Conservation (phyloP, 2,888 invertebrate genomes). For the Leucoma salicis region DNA sequence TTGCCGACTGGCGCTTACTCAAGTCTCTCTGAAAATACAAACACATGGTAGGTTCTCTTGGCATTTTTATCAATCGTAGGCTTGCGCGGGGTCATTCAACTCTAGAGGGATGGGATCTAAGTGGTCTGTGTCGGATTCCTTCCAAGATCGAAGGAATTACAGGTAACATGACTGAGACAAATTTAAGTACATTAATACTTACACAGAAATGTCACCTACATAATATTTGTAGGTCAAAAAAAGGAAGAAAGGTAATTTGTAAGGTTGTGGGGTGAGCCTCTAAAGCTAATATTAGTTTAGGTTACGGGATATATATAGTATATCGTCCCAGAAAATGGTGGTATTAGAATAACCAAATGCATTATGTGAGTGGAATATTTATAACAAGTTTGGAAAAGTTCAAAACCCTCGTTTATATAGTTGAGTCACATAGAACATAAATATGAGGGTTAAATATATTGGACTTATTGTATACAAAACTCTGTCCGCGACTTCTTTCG, state of each 20-base stretch:
- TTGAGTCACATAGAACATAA: not conserved
- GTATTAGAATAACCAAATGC: not conserved
- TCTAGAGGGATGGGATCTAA: conserved; percentile 56
- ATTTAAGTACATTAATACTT: conserved; percentile 13
- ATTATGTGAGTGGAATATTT: not conserved
- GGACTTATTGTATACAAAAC: no score
- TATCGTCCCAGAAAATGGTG: not conserved
- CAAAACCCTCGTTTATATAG: not conserved
- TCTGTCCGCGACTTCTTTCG: not conserved
- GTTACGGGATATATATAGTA: not conserved
- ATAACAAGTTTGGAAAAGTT: not conserved
- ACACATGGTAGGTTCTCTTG: conserved; percentile 54
- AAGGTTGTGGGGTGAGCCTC: not conserved
- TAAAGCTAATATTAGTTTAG: not conserved
- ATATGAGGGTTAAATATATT: not conserved
- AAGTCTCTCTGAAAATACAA: conserved; percentile 60
- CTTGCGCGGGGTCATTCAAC: conserved; percentile 64
- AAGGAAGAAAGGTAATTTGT: not conserved
- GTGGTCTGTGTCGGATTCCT: conserved; percentile 35
- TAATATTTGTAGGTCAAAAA: no score
- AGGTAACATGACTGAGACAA: conserved; percentile 20
- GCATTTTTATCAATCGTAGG: conserved; percentile 62
- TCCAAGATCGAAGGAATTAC: conserved; percentile 8
- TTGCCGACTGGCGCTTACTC: conserved; percentile 60
- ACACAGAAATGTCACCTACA: not conserved